These are phyloP conservation scores for Steatornis caripensis DNA, from an alignment of 2,113 vertebrate genomes.

Conservation along the genomic window DNA sequence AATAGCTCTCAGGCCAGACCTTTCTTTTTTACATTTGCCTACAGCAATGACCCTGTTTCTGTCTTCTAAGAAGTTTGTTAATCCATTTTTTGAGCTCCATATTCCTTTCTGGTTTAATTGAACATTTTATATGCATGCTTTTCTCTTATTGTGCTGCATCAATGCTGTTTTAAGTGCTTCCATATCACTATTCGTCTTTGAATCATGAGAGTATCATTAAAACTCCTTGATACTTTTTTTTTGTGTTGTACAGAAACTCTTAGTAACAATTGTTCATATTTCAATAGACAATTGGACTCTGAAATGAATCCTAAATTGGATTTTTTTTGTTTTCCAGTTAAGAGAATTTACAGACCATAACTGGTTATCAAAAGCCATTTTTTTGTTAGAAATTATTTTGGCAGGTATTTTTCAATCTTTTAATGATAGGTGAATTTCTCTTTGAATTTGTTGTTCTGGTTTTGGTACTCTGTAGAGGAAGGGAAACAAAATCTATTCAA, in stretches of 20 bases:
- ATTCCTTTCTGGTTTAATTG: not conserved
- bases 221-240: not conserved
- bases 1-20: not conserved
- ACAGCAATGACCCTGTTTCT: not conserved
- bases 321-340: not conserved
- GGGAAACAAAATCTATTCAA: not conserved
- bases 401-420: not conserved
- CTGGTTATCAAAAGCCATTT: not conserved
- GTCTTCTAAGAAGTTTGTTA: not conserved
- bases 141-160: not conserved
- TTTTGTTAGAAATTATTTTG: not conserved
- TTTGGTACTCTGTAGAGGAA: not conserved
- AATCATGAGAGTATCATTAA: not conserved
- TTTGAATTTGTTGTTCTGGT: not conserved
- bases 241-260: not conserved
- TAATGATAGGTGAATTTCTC: not conserved
- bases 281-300: not conserved
- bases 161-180: not conserved
- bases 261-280: not conserved
- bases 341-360: not conserved
- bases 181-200: not conserved
- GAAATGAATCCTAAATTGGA: not conserved
- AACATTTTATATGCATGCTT: not conserved
- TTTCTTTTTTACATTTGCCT: not conserved
- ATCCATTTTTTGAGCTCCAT: not conserved